A percentile compares a stretch with the other conserved stretches of the same genome.
Conservation (phyloP, 2,113 vertebrate genomes). For the Phainopepla nitens region DNA sequence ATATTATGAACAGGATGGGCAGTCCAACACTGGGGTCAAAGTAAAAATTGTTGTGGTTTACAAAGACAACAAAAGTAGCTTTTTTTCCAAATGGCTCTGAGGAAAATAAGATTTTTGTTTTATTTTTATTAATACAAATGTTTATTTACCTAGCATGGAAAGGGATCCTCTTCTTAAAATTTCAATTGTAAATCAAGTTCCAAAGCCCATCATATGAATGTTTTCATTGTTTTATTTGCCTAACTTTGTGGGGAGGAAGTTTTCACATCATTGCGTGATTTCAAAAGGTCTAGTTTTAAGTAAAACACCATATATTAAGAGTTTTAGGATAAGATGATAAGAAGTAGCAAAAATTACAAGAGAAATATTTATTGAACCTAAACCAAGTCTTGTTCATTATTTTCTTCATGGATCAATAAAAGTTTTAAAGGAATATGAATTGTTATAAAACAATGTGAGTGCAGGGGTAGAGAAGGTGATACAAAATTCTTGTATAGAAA, state of each 20-base stretch:
- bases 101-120: neutral
- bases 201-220: neutral
- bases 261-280: neutral
- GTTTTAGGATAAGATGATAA: neutral
- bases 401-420: neutral
- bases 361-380: neutral
- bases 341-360: neutral
- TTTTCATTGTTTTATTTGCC: neutral
- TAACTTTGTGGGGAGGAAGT: neutral
- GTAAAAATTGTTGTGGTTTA: neutral
- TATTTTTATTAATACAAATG: neutral
- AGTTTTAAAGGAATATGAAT: neutral
- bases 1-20: neutral
- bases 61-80: neutral
- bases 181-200: neutral
- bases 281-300: neutral
- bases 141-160: neutral
- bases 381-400: neutral
- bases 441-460: neutral
- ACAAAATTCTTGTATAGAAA: neutral
- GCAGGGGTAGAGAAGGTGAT: neutral
- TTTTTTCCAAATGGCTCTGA: neutral
- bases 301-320: neutral
- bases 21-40: neutral
- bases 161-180: neutral